Base-by-base conservation (phyloP, 2,888 invertebrate species). In the Hirtodrosophila duncani region DNA sequence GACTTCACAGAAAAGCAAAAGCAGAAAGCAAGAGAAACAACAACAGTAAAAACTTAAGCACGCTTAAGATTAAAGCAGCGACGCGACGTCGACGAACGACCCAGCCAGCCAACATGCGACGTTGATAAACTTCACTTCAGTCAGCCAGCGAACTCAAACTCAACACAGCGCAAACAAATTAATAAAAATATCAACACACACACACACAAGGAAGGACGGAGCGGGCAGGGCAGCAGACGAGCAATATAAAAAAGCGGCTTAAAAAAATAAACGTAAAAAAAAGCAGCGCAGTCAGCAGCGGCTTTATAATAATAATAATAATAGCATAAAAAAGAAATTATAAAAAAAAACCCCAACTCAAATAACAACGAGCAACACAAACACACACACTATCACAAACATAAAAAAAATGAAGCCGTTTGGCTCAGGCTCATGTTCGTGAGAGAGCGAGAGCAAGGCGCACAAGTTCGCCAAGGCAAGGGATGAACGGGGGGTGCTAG, bases 141-240 rank as follows among this genome's bases (percentile, higher is more conserved):
- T 58, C 21, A 39, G 50, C 38, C 27, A 49, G 34, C 50, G 30
- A 46, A 38, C 30, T 24, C 38, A 44, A 20, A 23, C 16, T 14
- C 26, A 29, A 34, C 46, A 9, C 4, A 79, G 53, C 63, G 63
- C 67, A 75, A 77, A 80, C 78, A 78, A 77, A 77, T 77, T 80
- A 80, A 80, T 78, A 77, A 80, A 77, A 80, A 80, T 80, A 77
- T 77, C 74, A 75, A 69, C 66, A 75, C 60, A 69, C 79, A 60
- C 60, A 65, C 60, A 75, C n/a, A n/a, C n/a, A n/a, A n/a, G n/a
- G n/a, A n/a, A n/a, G n/a, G n/a, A n/a, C n/a, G n/a, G n/a, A n/a
- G n/a, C n/a, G n/a, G n/a, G n/a, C n/a, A n/a, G n/a, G n/a, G 52
- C 55, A 45, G 31, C 42, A 65, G 18, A 20, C 42, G 41, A 51